phyloP scores from a whole-genome alignment of 2,113 vertebrate species.

The Oryzias celebensis region DNA sequence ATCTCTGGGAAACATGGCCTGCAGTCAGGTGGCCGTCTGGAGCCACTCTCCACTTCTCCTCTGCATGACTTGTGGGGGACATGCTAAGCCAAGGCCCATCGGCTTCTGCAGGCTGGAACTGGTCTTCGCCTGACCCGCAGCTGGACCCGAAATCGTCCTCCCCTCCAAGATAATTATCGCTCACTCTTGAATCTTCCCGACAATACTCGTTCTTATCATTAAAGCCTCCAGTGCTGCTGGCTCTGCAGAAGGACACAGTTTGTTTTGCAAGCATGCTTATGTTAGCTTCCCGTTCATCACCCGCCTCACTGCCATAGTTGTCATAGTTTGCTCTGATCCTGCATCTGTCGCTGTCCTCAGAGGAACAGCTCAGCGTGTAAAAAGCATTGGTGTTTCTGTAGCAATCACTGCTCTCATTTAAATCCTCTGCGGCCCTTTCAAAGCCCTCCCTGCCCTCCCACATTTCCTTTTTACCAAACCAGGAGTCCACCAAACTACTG shows the following conservation, averaged over 20 bases:
- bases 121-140: constrained; percentile 54
- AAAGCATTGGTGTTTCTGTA: constrained; percentile 32
- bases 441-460: constrained; percentile 45
- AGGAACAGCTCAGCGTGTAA: constrained; percentile 19
- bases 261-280: constrained; percentile 22
- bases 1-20: constrained; percentile 19
- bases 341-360: constrained; percentile 19
- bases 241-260: constrained; percentile 9
- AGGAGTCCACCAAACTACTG: constrained; percentile 31
- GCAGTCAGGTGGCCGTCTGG: constrained; percentile 17
- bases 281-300: constrained; percentile 25
- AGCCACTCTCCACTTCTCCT: constrained; percentile 35
- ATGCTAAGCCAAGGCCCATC: constrained; percentile 50
- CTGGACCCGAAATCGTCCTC: constrained; percentile 56
- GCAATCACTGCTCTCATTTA: constrained; percentile 26
- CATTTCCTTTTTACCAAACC: constrained; percentile 44
- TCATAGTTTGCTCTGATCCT: constrained; percentile 30
- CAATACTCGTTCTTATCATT: constrained; percentile 31
- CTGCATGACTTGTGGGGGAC: constrained; percentile 31
- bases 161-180: constrained; percentile 35
- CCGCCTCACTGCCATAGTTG: constrained; percentile 4
- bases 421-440: constrained; percentile 21
- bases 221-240: constrained; percentile 15
- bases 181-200: constrained; percentile 30
- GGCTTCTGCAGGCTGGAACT: constrained; percentile 28